phyloP scores from a whole-genome alignment of 2,888 invertebrate genomes.

The Noctuana brunneofusca region DNA sequence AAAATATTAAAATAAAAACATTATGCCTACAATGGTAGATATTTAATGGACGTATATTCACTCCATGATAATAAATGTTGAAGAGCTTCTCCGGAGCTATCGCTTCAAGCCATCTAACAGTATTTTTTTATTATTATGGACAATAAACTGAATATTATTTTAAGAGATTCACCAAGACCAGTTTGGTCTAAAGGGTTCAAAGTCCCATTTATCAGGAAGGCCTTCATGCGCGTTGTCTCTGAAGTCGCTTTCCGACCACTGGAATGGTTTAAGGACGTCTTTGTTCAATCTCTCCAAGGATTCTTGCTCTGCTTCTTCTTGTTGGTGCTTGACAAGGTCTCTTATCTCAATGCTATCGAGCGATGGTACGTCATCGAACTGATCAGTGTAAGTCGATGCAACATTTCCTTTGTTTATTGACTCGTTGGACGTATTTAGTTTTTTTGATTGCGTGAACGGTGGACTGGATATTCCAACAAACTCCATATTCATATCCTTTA shows the following conservation, averaged over 20 bases:
- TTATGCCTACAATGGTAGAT: constrained; percentile 16
- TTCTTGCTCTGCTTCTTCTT: constrained; percentile 65
- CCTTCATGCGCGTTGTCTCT: constrained; percentile 85
- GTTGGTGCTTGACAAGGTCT: constrained; percentile 65
- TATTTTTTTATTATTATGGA: constrained; percentile 33
- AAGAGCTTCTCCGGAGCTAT: constrained; percentile 1
- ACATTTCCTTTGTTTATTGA: constrained; percentile 70
- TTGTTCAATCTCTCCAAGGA: constrained; percentile 61
- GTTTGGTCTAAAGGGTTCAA: constrained; percentile 81
- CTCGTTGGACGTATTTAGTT: constrained; percentile 46
- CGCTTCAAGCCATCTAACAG: constrained; percentile 6
- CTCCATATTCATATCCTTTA: constrained; percentile 47
- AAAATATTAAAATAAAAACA: constrained; percentile 16
- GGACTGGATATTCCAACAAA: constrained; percentile 70
- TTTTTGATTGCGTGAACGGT: constrained; percentile 58
- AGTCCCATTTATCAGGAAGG: constrained; percentile 89
- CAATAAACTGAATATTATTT: constrained; percentile 15
- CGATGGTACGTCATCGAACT: constrained; percentile 66
- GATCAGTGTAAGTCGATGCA: constrained; percentile 69
- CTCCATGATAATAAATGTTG: not conserved
- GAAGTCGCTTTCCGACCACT: constrained; percentile 88
- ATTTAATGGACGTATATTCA: not conserved
- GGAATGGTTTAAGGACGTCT: constrained; percentile 83
- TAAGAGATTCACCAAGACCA: constrained; percentile 83
- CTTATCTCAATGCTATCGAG: constrained; percentile 67